phyloP scores from a whole-genome alignment of 2,888 invertebrate genomes.

The Ochropleura leucogaster region DNA sequence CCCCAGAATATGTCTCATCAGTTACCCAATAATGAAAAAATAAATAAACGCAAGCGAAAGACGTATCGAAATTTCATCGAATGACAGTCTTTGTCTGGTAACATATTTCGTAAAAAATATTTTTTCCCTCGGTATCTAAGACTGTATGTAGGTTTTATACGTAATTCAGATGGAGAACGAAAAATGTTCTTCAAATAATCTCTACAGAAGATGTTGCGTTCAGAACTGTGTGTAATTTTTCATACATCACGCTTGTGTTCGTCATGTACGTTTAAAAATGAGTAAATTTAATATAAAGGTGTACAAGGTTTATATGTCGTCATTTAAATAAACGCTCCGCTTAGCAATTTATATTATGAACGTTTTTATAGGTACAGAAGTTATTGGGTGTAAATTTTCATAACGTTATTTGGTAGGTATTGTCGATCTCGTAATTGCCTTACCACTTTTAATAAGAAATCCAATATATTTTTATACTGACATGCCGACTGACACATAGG shows the following conservation, averaged over 20 bases:
- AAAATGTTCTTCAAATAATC: constrained; percentile 43
- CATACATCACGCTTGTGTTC: constrained; percentile 41
- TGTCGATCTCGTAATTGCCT: not conserved
- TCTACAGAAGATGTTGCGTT: constrained; percentile 14
- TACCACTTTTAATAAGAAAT: not conserved
- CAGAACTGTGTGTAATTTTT: constrained; percentile 42
- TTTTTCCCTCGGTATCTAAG: constrained; percentile 9
- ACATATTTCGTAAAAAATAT: constrained; percentile 45
- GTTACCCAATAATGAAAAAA: constrained; percentile 43
- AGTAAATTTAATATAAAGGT: constrained; percentile 32
- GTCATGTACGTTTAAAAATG: constrained; percentile 37
- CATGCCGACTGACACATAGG: not conserved
- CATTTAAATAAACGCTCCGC: constrained; percentile 40
- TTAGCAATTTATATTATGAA: constrained; percentile 19
- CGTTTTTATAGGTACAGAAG: not conserved
- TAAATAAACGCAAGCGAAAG: constrained; percentile 28
- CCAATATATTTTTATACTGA: not conserved
- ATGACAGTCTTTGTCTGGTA: constrained; percentile 28
- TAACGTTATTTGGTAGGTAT: not conserved
- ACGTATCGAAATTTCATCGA: constrained; percentile 42
- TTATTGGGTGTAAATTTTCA: constrained; percentile 5
- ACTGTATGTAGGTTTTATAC: constrained; percentile 20
- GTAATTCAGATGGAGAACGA: constrained; percentile 32
- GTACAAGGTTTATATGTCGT: not conserved
- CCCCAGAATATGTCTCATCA: constrained; percentile 24